Base-by-base conservation (phyloP, 2,888 invertebrate genomes). In the Pyrrhia umbra region DNA sequence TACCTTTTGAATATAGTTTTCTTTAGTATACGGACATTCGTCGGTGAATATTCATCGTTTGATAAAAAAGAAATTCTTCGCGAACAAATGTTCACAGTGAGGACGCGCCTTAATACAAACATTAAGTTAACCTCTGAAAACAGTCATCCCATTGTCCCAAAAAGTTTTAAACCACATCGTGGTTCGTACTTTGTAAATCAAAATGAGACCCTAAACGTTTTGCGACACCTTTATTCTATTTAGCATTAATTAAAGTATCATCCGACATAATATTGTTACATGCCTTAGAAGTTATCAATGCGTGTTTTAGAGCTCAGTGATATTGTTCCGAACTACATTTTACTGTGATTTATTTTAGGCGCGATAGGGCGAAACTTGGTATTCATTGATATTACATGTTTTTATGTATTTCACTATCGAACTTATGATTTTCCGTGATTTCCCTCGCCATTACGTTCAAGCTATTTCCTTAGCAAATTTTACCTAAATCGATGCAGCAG, bases 181-280 rank as follows among this genome's bases (percentile, higher is more conserved):
- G 47, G 47, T 71, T 47, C 27, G 20, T 65, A 65, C 40, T 73
- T 77, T 63, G 49, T 62, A 52, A 80, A 73, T 68, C 63, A 61
- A 77, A 80, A 69, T 60, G 25, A 47, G 45, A 37, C 54, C 21
- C 49, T 55, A 51, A 75, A 45, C 34, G 25, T 63, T 58, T 9
- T 34, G 23, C 16, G 21, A 55, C 62, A 75, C 59, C 63, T 68
- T 57, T 42, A 23, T 16, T 39, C 49, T 64, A 61, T 75, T 71
- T 49, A 75, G 60, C 59, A 75, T 75, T 81, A 71, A 79, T 81
- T 78, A 72, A 71, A 79, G 64, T 61, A 56, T 49, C 50, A 70
- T 81, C 60, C 46, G 45, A 37, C 50, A 20, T 40, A 51, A 39
- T 43, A 74, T 70, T 78, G 66, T 74, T 46, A 6, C 16, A 54